Conservation (phyloP, 2,797 vertebrate species). For the Cuniculus paca region DNA sequence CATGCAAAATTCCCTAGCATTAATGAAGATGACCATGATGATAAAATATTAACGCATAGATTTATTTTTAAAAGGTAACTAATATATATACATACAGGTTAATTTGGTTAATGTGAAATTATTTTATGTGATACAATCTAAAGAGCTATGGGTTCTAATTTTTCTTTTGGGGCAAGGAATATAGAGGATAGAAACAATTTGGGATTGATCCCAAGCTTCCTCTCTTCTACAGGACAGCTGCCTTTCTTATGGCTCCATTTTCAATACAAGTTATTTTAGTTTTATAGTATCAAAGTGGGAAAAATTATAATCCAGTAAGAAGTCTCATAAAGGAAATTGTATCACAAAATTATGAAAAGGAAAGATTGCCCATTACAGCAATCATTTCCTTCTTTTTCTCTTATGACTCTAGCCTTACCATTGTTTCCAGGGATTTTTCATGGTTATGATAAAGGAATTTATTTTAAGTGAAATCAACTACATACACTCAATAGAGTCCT, state of each 20-base stretch:
- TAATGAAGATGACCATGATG: neutral
- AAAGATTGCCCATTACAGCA: neutral
- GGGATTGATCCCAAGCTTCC: rapidly evolving
- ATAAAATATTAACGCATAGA: neutral
- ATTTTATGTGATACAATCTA: neutral
- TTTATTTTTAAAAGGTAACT: neutral
- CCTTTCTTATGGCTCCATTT: neutral
- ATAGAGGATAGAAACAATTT: neutral
- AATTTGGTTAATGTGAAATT: neutral
- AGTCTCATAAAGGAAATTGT: neutral
- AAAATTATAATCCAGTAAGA: neutral
- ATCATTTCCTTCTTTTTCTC: neutral
- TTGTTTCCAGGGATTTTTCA: neutral
- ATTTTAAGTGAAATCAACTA: neutral
- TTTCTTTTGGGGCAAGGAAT: neutral
- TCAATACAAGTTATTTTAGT: neutral
- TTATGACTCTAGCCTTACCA: neutral
- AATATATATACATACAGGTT: neutral
- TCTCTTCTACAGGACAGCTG: neutral
- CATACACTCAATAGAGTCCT: neutral
- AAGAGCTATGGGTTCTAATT: neutral
- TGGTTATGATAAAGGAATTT: neutral
- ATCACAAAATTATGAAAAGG: conserved; percentile 15
- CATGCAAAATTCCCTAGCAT: conserved; percentile 10
- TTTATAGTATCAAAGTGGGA: neutral